These are phyloP conservation scores for Sphyrna mokarran DNA, from an alignment of 2,113 vertebrate species.

Conservation along the genomic window DNA sequence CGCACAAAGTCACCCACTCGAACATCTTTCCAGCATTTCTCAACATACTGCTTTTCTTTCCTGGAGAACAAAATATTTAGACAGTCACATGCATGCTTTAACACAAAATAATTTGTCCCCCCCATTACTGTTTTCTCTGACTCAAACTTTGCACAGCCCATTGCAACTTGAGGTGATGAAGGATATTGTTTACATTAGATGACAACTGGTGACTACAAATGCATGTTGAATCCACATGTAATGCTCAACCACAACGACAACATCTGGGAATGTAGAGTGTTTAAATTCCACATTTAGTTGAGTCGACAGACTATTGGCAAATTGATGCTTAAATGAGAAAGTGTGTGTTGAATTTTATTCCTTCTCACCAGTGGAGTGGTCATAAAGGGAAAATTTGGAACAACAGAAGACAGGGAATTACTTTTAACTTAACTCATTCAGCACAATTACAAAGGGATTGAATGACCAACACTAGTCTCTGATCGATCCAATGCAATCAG, in stretches of 20 bases:
- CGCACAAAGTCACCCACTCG: slow-evolving; percentile 83
- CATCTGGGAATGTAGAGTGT: not conserved
- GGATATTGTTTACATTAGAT: not conserved
- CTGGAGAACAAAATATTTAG: slow-evolving; percentile 49
- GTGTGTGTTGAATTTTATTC: not conserved
- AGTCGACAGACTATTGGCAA: not conserved
- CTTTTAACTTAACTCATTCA: not conserved
- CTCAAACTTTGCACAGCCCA: not conserved
- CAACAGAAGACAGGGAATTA: not conserved
- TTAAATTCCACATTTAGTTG: not conserved
- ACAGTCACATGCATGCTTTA: not conserved
- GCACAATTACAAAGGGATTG: not conserved
- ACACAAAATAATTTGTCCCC: not conserved
- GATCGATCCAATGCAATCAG: not conserved
- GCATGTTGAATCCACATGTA: not conserved
- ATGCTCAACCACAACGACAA: not conserved
- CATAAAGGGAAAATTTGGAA: not conserved
- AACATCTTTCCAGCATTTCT: slow-evolving; percentile 80
- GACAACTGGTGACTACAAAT: not conserved
- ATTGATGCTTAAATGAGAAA: not conserved
- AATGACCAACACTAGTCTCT: not conserved
- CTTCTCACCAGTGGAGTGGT: not conserved
- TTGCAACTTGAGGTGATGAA: not conserved
- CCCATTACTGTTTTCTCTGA: not conserved
- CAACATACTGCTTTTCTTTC: slow-evolving; percentile 57